A percentile compares a stretch with the other conserved stretches of the same genome.
phyloP scores from a whole-genome alignment of 2,113 vertebrate species.

The Bungarus multicinctus region DNA sequence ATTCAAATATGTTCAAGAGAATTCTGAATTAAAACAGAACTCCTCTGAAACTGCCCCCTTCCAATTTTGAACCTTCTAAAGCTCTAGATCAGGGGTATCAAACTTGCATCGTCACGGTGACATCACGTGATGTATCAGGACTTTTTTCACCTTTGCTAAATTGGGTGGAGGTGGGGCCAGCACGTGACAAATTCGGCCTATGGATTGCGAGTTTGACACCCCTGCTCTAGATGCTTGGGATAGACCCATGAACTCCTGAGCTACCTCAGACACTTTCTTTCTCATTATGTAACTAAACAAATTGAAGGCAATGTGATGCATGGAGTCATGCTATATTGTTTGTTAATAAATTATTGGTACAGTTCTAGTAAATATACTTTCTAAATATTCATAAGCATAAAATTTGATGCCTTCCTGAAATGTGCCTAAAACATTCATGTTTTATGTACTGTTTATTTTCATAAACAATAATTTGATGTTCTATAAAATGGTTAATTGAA shows the following conservation, averaged over 20 bases:
- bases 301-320: not conserved
- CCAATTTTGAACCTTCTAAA: not conserved
- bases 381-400: not conserved
- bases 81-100: not conserved
- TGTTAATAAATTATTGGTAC: not conserved
- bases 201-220: too few relatives aligned
- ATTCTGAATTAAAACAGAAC: not conserved
- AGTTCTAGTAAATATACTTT: not conserved
- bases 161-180: too few relatives aligned
- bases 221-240: not conserved
- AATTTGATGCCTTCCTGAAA: not conserved
- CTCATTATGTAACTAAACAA: not conserved
- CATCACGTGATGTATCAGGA: too few relatives aligned
- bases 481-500: not conserved
- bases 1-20: not conserved
- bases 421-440: not conserved
- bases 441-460: not conserved
- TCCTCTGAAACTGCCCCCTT: not conserved
- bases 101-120: too few relatives aligned
- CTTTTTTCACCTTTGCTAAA: too few relatives aligned
- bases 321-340: not conserved
- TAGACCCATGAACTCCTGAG: not conserved
- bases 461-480: not conserved
- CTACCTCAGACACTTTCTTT: not conserved
- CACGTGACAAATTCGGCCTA: too few relatives aligned